These are phyloP conservation scores for Drosophila sucinea DNA, from an alignment of 1,140 invertebrate species.

Conservation along the genomic window DNA sequence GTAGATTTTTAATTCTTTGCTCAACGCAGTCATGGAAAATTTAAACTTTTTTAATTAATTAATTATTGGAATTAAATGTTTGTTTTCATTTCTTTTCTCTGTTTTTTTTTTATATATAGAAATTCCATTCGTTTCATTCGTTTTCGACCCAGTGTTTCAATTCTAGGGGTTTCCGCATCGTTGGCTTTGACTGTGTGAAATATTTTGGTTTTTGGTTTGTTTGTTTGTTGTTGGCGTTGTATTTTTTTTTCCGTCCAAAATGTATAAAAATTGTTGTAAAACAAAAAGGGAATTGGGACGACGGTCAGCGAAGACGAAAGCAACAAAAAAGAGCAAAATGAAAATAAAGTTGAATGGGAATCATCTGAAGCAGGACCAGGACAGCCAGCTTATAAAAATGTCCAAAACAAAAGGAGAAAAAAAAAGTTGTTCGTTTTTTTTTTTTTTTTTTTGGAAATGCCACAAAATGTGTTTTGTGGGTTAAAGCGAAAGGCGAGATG, in stretches of 20 bases:
- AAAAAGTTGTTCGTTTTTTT: slow-evolving; percentile 3
- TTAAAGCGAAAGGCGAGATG: slow-evolving; percentile 3
- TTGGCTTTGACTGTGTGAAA: slow-evolving; percentile 20
- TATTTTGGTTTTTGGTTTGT: slow-evolving; percentile 16
- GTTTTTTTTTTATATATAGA: background rate
- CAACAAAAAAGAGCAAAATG: background rate
- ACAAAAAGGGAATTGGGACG: slow-evolving; percentile 7
- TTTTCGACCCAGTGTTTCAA: slow-evolving; percentile 12
- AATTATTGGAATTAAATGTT: background rate
- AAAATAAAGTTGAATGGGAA: slow-evolving; percentile 7
- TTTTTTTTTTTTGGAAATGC: slow-evolving; percentile 1
- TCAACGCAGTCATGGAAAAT: too few relatives aligned
- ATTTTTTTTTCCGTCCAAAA: background rate
- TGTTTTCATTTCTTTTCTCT: background rate
- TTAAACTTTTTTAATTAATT: too few relatives aligned
- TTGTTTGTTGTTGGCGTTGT: background rate
- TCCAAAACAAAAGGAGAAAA: slow-evolving; percentile 2
- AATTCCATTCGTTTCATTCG: background rate
- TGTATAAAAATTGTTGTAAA: slow-evolving; percentile 7
- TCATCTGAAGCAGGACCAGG: background rate
- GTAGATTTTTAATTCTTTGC: too few relatives aligned
- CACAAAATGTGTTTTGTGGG: slow-evolving; percentile 9
- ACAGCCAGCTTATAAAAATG: slow-evolving; percentile 6
- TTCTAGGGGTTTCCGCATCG: slow-evolving; percentile 16
- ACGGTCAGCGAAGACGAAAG: slow-evolving; percentile 6